Evolutionary conservation across 1,140 invertebrate genomes (phyloP).

Genomic region (Maconellicoccus hirsutus): DNA sequence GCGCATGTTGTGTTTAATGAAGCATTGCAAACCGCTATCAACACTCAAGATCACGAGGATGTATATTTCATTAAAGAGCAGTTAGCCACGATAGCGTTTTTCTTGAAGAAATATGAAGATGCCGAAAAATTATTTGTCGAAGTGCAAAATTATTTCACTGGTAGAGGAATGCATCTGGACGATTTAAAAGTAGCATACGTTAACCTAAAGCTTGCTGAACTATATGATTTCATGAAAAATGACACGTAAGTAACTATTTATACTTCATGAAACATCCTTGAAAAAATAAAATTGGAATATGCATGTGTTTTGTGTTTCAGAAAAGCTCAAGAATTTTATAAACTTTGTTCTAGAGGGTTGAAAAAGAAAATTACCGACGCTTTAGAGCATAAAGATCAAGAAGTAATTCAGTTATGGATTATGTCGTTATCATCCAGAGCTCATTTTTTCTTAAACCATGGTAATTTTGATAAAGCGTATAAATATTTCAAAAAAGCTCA

Average conservation of each 20-base stretch:
- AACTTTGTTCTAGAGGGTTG: conserved; percentile 60
- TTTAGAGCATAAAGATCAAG: conserved; percentile 38
- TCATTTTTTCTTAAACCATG: conserved; percentile 52
- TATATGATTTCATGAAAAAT: conserved; percentile 49
- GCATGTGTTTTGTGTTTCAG: conserved; percentile 32
- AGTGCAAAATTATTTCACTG: conserved; percentile 63
- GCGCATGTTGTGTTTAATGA: not conserved
- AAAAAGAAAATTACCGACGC: conserved; percentile 42
- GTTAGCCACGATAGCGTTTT: conserved; percentile 79
- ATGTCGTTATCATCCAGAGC: conserved; percentile 73
- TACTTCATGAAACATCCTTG: conserved; percentile 23
- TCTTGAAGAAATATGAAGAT: conserved; percentile 59
- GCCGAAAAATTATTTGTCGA: conserved; percentile 71
- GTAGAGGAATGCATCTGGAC: conserved; percentile 51
- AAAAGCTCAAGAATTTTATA: conserved; percentile 59
- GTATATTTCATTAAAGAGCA: not conserved
- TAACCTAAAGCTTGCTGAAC: conserved; percentile 62
- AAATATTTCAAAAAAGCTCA: conserved; percentile 56
- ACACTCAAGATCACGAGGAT: not conserved
- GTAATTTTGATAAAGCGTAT: conserved; percentile 50
- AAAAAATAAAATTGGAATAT: too few species aligned
- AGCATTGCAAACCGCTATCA: not conserved
- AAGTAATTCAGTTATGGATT: conserved; percentile 49
- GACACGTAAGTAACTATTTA: conserved; percentile 36
- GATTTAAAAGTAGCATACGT: conserved; percentile 64